Evolutionary conservation across 2,113 vertebrate genomes (phyloP).

Genomic region (Mormyrus iriodes): DNA sequence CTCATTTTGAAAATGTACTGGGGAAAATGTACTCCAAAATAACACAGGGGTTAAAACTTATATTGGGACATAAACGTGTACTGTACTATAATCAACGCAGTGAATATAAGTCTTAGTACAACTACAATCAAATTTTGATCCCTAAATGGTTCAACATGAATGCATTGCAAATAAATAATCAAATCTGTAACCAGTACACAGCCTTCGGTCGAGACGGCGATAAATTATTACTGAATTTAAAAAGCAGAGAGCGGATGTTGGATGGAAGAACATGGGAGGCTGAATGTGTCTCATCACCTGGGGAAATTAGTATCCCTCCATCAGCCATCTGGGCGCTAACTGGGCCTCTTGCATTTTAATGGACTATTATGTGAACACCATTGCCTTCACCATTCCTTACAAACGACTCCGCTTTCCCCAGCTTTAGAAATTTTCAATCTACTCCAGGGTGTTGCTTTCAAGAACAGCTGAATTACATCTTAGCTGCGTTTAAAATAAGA

Average conservation of each 20-base stretch:
- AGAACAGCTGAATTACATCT: background rate
- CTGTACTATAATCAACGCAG: background rate
- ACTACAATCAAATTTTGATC: background rate
- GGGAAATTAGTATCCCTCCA: conserved; percentile 33
- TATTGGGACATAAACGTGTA: background rate
- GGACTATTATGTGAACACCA: background rate
- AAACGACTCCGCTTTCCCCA: background rate
- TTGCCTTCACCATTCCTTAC: background rate
- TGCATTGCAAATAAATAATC: background rate
- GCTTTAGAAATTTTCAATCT: conserved; percentile 9
- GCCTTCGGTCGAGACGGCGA: background rate
- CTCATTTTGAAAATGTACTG: too few relatives aligned
- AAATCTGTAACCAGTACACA: conserved; percentile 6
- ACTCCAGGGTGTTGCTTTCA: background rate
- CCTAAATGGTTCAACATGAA: background rate
- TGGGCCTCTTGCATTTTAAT: conserved; percentile 27
- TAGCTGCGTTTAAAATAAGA: conserved; percentile 1
- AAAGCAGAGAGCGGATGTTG: conserved; percentile 18
- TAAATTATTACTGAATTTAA: conserved; percentile 25
- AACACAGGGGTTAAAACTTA: background rate
- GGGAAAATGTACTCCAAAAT: too few relatives aligned
- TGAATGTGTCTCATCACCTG: conserved; percentile 30
- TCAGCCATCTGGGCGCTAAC: conserved; percentile 32
- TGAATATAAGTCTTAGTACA: background rate
- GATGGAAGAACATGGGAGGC: conserved; percentile 17